A percentile compares a stretch with the other conserved stretches of the same genome.
Conservation (phyloP, 1,140 invertebrate species). For the Parapsyche elsis region DNA sequence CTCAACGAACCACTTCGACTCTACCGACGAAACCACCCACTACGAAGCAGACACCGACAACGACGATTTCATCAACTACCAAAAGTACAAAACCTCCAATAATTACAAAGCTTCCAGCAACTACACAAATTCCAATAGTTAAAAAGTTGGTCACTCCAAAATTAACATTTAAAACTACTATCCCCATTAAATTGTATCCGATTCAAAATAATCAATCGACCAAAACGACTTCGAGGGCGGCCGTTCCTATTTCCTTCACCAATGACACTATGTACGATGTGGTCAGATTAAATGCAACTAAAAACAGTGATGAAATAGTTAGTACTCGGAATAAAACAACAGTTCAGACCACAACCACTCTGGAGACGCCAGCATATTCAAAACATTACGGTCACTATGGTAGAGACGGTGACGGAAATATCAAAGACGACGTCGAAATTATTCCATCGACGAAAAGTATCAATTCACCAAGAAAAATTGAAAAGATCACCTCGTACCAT, state of each 20-base stretch:
- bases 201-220: slow-evolving; percentile 4
- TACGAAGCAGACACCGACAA: not conserved
- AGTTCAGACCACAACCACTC: not conserved
- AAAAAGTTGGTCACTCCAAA: not conserved
- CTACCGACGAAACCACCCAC: not conserved
- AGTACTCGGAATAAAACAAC: not conserved
- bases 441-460: not conserved
- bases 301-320: not conserved
- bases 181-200: not conserved
- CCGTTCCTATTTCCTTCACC: not conserved
- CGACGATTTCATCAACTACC: not conserved
- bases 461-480: not conserved
- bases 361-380: not conserved
- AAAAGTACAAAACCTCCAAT: not conserved
- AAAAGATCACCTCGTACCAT: not conserved
- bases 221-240: not conserved
- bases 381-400: slow-evolving; percentile 27
- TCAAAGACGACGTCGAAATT: not conserved
- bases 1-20: not conserved
- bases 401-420: slow-evolving; percentile 10
- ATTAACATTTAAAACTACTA: too few relatives aligned
- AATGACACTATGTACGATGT: not conserved
- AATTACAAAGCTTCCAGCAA: not conserved
- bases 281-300: not conserved
- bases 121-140: not conserved